A percentile compares a stretch with the other conserved stretches of the same genome.
Conservation (phyloP, 2,797 vertebrate species). For the Echeneis naucrates region DNA sequence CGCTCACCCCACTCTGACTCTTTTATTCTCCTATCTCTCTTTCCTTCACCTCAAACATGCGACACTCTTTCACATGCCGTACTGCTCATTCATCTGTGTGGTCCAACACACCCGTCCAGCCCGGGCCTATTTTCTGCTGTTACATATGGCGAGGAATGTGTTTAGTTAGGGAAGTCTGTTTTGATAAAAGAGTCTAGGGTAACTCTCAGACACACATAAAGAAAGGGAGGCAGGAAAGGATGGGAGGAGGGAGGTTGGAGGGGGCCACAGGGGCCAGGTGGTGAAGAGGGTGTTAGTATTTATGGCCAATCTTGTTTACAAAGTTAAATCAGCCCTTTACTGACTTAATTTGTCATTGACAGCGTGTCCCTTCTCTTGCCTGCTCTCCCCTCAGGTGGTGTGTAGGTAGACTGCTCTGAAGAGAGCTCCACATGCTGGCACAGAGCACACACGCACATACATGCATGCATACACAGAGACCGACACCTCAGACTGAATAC, state of each 20-base stretch:
- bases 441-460: conserved; percentile 25
- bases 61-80: background rate
- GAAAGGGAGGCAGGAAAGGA: conserved; percentile 19
- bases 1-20: conserved; percentile 33
- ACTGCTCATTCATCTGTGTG: conserved; percentile 5
- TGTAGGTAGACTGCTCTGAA: conserved; percentile 68
- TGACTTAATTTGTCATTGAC: conserved; percentile 77
- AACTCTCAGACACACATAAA: conserved; percentile 10
- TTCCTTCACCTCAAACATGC: conserved; percentile 17
- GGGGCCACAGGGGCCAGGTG: conserved; percentile 25
- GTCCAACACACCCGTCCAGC: background rate
- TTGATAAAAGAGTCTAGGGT: conserved; percentile 34
- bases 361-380: conserved; percentile 45
- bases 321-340: conserved; percentile 79
- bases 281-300: conserved; percentile 66
- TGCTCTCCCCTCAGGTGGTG: conserved; percentile 61
- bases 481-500: conserved; percentile 47
- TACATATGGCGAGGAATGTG: conserved; percentile 15
- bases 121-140: background rate
- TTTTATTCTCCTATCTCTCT: conserved; percentile 43
- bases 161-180: conserved; percentile 20
- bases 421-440: conserved; percentile 37
- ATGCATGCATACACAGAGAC: conserved; percentile 11
- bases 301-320: conserved; percentile 79
- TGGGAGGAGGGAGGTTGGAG: conserved; percentile 7